These are phyloP conservation scores for Tretioscincus oriximinensis DNA, from an alignment of 2,113 vertebrate genomes.

Conservation along the genomic window DNA sequence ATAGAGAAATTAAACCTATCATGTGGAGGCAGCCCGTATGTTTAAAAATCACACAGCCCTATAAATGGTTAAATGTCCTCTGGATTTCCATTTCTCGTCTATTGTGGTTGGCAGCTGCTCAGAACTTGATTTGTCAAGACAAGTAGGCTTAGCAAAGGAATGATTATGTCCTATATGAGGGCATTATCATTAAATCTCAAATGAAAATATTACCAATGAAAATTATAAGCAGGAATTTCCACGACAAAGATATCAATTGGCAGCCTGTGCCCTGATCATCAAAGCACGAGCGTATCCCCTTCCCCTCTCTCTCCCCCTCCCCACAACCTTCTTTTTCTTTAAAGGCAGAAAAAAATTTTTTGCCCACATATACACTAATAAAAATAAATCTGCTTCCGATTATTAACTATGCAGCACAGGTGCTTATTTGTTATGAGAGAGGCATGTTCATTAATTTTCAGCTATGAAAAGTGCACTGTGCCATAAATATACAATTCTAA, in stretches of 20 bases:
- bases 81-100: constrained; percentile 54
- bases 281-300: constrained; percentile 60
- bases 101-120: constrained; percentile 44
- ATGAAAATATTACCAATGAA: constrained; percentile 57
- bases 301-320: neutral
- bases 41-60: constrained; percentile 10
- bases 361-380: constrained; percentile 95
- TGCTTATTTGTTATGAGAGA: constrained; percentile 99
- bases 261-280: constrained; percentile 55
- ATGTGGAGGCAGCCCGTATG: neutral
- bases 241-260: constrained; percentile 63
- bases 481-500: constrained; percentile 98
- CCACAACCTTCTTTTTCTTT: constrained; percentile 46
- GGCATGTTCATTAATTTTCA: constrained; percentile 99
- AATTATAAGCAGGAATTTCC: constrained; percentile 66
- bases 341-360: constrained; percentile 81
- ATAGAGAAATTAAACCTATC: neutral
- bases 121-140: constrained; percentile 65
- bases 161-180: constrained; percentile 64
- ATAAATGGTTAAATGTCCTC: constrained; percentile 46
- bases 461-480: constrained; percentile 98
- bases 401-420: constrained; percentile 99
- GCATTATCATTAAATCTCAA: constrained; percentile 66
- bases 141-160: constrained; percentile 68
- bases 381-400: constrained; percentile 99